Evolutionary conservation across 1,140 invertebrate genomes (phyloP), one percentile per base, ranked within the genome.

Genomic region (Drosophila jambulina): DNA sequence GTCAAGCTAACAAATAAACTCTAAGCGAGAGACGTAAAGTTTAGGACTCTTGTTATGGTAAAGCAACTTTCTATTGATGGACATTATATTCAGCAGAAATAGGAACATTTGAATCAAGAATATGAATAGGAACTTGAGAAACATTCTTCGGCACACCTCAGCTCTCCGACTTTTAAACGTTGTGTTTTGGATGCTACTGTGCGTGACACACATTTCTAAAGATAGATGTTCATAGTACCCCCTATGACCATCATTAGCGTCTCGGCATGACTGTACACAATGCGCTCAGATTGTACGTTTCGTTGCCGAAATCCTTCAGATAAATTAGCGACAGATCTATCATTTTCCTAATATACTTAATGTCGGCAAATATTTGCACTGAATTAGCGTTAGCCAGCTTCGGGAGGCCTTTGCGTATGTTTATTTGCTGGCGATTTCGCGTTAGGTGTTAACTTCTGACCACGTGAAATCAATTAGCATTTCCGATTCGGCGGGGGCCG

Each of bases 381-480:
- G 36, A 68, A 68, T 71, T 71, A 68, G 74, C 74, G 59, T 60
- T 59, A 48, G 54, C 70, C 27, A 19, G 69, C 34, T 32, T 21
- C 5, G 53, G 36, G 38, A 59, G 70, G 57, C 27, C 58, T 38
- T 32, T 32, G 32, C 25, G 57, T 19, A 19, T 49, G 34, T 63
- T 32, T 75, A 54, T 63, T 75, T 56, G 40, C 56, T 57, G 58
- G 4, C 36, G 36, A 48, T 32, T 64, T 64, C n/a, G 42, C 59
- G 62, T 42, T 19, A 64, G 53, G 74, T 90, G 74, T 54, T 88
- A 84, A 83, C 64, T 76, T 40, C 60, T 49, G 42, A 49, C 80
- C 84, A 88, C 85, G 84, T 90, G 84, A 84, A 88, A 81, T 88
- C 84, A 88, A 88, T 88, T 88, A 90, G 84, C 85, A 38, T 56